Conservation (phyloP, 1,140 invertebrate genomes). For the Scylla paramamosain region DNA sequence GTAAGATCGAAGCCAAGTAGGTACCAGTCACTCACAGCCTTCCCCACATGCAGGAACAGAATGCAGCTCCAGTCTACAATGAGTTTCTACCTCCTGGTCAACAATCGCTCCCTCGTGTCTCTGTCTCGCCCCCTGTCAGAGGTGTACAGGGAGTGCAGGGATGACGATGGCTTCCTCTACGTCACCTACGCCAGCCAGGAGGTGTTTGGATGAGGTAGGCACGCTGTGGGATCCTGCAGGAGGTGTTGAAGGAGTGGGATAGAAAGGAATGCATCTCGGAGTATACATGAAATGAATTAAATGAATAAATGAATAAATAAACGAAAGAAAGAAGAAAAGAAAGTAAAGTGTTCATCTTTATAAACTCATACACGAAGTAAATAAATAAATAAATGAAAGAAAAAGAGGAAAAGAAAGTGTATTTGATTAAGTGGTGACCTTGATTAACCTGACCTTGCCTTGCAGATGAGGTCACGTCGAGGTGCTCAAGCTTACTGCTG, state of each 20-base stretch:
- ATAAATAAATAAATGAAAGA: too few species aligned
- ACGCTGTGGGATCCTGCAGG: too few species aligned
- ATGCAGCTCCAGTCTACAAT: constrained; percentile 84
- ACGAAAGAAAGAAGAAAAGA: too few species aligned
- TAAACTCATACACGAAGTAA: too few species aligned
- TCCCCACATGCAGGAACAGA: constrained; percentile 52
- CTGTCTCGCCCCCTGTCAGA: constrained; percentile 83
- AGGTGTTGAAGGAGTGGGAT: background rate
- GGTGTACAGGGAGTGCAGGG: constrained; percentile 82
- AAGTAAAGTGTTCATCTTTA: too few species aligned
- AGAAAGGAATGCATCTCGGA: background rate
- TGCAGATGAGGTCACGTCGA: background rate
- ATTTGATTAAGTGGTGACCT: too few species aligned
- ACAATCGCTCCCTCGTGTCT: constrained; percentile 84
- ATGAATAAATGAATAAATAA: too few species aligned
- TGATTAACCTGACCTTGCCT: background rate
- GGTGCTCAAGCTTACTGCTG: constrained; percentile 11
- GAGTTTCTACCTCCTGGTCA: constrained; percentile 85
- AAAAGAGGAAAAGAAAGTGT: too few species aligned
- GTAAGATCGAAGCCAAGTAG: too few species aligned
- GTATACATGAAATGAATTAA: too few species aligned
- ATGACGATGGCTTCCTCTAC: constrained; percentile 85
- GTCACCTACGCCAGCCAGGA: constrained; percentile 85
- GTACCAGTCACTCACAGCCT: background rate
- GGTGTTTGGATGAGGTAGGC: constrained; percentile 82